Percentiles rank a stretch among this genome's conserved stretches.
Evolutionary conservation across 2,113 vertebrate genomes (phyloP).

Genomic region (Pteronura brasiliensis): DNA sequence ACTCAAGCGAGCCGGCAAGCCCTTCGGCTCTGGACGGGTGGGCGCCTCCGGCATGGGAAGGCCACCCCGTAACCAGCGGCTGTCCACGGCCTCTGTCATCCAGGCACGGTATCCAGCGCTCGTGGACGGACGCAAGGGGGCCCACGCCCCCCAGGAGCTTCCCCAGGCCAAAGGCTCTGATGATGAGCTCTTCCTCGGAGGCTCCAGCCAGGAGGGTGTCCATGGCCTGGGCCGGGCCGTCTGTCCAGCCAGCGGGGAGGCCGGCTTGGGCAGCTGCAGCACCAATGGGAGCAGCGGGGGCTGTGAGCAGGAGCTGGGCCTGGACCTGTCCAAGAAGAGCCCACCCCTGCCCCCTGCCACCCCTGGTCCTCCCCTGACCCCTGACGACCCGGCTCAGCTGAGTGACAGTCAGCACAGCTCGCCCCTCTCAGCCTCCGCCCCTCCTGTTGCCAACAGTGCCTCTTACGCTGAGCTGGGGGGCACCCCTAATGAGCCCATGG

Average conservation of each 20-base stretch:
- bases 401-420: slow-evolving; percentile 92
- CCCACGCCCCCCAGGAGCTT: slow-evolving; percentile 87
- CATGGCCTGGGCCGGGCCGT: slow-evolving; percentile 83
- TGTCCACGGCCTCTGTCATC: slow-evolving; percentile 89
- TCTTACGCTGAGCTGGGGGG: slow-evolving; percentile 86
- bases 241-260: slow-evolving; percentile 81
- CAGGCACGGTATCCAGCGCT: slow-evolving; percentile 91
- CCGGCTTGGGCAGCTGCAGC: slow-evolving; percentile 73
- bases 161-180: slow-evolving; percentile 92
- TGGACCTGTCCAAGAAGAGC: slow-evolving; percentile 97
- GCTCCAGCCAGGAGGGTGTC: slow-evolving; percentile 84
- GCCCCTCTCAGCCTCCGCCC: slow-evolving; percentile 90
- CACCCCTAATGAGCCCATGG: slow-evolving; percentile 88
- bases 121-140: slow-evolving; percentile 88
- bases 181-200: slow-evolving; percentile 91
- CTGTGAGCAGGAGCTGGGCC: slow-evolving; percentile 92
- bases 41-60: slow-evolving; percentile 87
- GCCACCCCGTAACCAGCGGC: slow-evolving; percentile 90
- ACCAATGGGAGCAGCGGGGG: slow-evolving; percentile 84
- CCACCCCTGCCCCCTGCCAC: slow-evolving; percentile 85
- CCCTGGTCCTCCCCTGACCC: slow-evolving; percentile 85
- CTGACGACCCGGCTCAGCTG: slow-evolving; percentile 90
- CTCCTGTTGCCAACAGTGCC: slow-evolving; percentile 88
- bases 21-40: slow-evolving; percentile 86
- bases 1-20: slow-evolving; percentile 91